Evolutionary conservation across 2,888 invertebrate genomes (phyloP).

Genomic region (Athalia cordata): DNA sequence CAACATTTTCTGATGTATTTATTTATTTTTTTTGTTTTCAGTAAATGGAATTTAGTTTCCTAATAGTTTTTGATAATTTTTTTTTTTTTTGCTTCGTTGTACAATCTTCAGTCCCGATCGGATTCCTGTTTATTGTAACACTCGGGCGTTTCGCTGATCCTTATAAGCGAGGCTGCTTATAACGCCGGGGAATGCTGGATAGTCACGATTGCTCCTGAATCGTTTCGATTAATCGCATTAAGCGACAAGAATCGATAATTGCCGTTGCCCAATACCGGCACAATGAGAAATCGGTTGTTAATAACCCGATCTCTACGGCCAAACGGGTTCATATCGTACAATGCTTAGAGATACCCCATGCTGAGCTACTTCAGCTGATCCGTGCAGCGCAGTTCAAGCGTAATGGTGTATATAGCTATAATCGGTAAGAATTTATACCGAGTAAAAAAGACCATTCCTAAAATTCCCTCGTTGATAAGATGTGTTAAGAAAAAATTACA

Average conservation of each 20-base stretch:
- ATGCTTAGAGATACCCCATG: conserved; percentile 55
- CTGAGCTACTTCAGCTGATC: conserved; percentile 55
- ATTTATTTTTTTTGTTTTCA: too few species aligned
- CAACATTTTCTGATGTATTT: too few species aligned
- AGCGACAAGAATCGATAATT: conserved; percentile 66
- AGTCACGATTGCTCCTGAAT: conserved; percentile 61
- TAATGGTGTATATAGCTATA: conserved; percentile 5
- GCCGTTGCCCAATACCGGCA: conserved; percentile 60
- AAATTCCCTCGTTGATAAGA: too few species aligned
- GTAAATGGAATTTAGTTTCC: too few species aligned
- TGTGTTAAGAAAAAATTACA: too few species aligned
- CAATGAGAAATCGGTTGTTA: conserved; percentile 52
- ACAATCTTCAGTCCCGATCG: too few species aligned
- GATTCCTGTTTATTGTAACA: too few species aligned
- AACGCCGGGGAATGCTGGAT: conserved; percentile 45
- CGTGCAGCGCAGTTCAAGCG: conserved; percentile 8
- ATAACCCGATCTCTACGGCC: conserved; percentile 49
- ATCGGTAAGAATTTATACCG: too few species aligned
- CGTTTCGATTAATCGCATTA: conserved; percentile 63
- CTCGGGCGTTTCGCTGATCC: too few species aligned
- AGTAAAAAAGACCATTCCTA: too few species aligned
- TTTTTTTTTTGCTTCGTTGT: too few species aligned
- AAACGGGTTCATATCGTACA: conserved; percentile 33
- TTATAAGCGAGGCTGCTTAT: neutral
- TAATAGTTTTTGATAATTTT: too few species aligned